Evolutionary conservation across 2,888 invertebrate species (phyloP), one percentile per base, ranked within the genome.

Genomic region (Chymomyza caudatula): DNA sequence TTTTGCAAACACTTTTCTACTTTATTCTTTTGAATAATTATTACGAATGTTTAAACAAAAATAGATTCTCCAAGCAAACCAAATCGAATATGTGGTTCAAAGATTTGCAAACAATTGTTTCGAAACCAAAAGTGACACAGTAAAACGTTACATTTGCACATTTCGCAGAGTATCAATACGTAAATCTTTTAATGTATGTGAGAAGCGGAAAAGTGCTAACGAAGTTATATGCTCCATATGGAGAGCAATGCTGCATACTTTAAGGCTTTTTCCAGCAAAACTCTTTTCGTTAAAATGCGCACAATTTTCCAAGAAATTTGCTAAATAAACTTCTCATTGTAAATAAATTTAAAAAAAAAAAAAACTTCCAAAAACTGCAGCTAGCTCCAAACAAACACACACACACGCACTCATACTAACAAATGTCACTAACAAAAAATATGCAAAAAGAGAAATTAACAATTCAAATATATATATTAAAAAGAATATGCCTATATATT

Each of bases 261-360:
- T 47, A 13, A 19, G 47, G 47, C 19, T 42, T 25, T 61, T 63
- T 51, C 29, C 29, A 61, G 60, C 17, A 1, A 23, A 61, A 51
- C 17, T 29, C 44, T 20, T 62, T 57, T n/a, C 22, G 19, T 59
- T 44, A 25, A 69, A 85, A 85, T 71, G 82, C 79, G 79, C 79
- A 80, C 79, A 80, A 80, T 29, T 76, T 78, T 69, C 62, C 54
- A 72, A 62, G 3, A 23, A 66, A 71, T 60, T 71, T 42, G 42
- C 37, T 43, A 47, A 47, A 42, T 25, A 4, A 61, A 53, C 43
- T 67, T 76, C 71, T 65, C 56, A 63, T 73, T 79, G 83, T 85
- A 81, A 74, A 81, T 83, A 79, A 53, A 59, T 66, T 65, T 85
- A 81, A 74, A 81, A 80, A 79, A 53, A 59, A 65, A 63, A 44